These are phyloP conservation scores for Miltochrista miniata DNA, from an alignment of 2,888 invertebrate species.

Conservation along the genomic window DNA sequence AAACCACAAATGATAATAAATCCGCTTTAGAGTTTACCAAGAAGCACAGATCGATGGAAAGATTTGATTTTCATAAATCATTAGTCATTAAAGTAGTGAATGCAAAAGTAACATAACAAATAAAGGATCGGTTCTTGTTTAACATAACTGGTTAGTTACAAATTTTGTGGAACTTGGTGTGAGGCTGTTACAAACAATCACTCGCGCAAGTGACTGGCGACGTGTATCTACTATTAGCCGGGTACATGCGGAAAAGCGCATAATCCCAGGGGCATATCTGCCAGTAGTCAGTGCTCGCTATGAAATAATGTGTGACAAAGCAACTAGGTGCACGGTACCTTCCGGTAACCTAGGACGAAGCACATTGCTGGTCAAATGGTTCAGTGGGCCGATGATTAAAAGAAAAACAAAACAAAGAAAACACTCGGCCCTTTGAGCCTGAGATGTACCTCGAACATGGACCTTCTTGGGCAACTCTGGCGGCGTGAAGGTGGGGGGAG, in stretches of 20 bases:
- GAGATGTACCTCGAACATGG: constrained; percentile 95
- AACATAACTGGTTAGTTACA: constrained; percentile 28
- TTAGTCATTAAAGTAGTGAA: constrained; percentile 54
- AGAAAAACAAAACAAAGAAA: constrained; percentile 66
- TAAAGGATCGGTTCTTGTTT: constrained; percentile 30
- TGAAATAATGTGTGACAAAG: constrained; percentile 79
- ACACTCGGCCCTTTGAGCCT: constrained; percentile 75
- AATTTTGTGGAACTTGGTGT: constrained; percentile 25
- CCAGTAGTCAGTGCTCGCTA: constrained; percentile 69
- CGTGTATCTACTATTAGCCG: constrained; percentile 58
- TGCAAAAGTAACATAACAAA: constrained; percentile 62
- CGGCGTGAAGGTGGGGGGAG: constrained; percentile 99
- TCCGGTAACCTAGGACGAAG: constrained; percentile 70
- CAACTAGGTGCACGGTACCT: constrained; percentile 77
- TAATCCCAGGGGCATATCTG: constrained; percentile 43
- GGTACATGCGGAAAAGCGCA: constrained; percentile 75
- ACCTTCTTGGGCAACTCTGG: constrained; percentile 99
- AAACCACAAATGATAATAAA: constrained; percentile 75
- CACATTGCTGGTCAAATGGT: constrained; percentile 71
- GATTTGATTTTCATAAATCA: constrained; percentile 43
- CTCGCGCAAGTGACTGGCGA: constrained; percentile 55
- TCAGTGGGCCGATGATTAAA: constrained; percentile 73
- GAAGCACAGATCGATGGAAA: constrained; percentile 76
- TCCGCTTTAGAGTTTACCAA: constrained; percentile 83
- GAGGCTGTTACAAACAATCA: constrained; percentile 36